Conservation (phyloP, 2,888 invertebrate species). For the Diabrotica balteata region DNA sequence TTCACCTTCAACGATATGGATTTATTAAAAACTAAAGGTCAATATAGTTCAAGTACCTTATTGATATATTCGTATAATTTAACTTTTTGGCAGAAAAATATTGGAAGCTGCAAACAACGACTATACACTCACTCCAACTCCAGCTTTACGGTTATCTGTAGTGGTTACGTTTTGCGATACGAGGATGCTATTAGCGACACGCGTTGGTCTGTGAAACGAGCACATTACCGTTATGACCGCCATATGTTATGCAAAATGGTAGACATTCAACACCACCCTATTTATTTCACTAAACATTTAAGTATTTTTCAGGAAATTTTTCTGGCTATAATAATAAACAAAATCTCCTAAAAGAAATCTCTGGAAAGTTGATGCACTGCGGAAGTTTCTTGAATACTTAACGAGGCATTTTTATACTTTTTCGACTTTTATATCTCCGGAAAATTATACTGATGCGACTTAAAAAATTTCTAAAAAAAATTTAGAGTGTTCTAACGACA, state of each 20-base stretch:
- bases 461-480: no score
- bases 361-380: slow-evolving; percentile 21
- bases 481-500: no score
- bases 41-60: no score
- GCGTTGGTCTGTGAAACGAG: slow-evolving; percentile 50
- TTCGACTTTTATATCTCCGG: slow-evolving; percentile 1
- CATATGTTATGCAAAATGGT: slow-evolving; percentile 37
- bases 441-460: not conserved
- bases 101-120: slow-evolving; percentile 21
- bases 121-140: slow-evolving; percentile 15
- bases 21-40: no score
- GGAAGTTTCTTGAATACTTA: slow-evolving; percentile 29
- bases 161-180: slow-evolving; percentile 42
- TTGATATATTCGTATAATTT: no score
- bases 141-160: slow-evolving; percentile 39
- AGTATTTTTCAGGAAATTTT: slow-evolving; percentile 35
- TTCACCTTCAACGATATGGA: no score
- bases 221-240: slow-evolving; percentile 49
- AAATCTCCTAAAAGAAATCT: slow-evolving; percentile 18
- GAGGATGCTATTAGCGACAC: slow-evolving; percentile 49
- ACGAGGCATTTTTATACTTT: slow-evolving; percentile 3
- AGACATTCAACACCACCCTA: slow-evolving; percentile 39
- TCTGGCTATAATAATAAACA: slow-evolving; percentile 26
- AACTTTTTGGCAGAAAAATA: slow-evolving; percentile 12
- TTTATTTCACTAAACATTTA: slow-evolving; percentile 41